A percentile compares a stretch with the other conserved stretches of the same genome.
Evolutionary conservation across 2,888 invertebrate species (phyloP).

Genomic region (Cantharis rustica): DNA sequence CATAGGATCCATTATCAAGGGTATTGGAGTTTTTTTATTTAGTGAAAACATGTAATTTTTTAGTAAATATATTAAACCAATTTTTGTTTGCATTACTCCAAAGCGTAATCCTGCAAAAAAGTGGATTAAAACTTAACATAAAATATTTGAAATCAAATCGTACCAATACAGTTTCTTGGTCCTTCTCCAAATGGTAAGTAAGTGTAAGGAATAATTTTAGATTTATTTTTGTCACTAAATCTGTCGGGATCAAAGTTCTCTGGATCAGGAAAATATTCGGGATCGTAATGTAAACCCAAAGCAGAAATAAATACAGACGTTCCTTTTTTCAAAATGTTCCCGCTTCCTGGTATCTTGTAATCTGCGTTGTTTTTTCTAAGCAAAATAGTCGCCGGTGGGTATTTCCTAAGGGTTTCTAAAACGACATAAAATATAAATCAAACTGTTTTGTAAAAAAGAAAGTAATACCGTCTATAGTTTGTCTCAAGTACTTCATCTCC

Average conservation of each 20-base stretch:
- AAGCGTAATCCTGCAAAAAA: constrained; percentile 37
- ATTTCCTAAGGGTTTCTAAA: constrained; percentile 50
- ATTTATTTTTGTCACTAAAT: constrained; percentile 40
- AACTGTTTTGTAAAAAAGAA: not conserved
- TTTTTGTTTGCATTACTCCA: constrained; percentile 46
- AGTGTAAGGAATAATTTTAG: constrained; percentile 31
- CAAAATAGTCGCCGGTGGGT: constrained; percentile 44
- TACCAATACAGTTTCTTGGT: constrained; percentile 30
- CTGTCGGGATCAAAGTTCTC: constrained; percentile 48
- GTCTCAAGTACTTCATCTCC: constrained; percentile 57
- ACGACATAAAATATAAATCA: constrained; percentile 9
- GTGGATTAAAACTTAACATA: not conserved
- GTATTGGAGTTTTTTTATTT: constrained; percentile 27
- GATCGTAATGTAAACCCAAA: constrained; percentile 44
- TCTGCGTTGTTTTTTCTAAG: constrained; percentile 39
- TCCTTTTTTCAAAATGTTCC: constrained; percentile 35
- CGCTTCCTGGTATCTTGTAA: constrained; percentile 38
- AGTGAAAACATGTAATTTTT: constrained; percentile 33
- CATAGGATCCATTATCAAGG: constrained; percentile 13
- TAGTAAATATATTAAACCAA: constrained; percentile 40
- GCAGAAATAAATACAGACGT: constrained; percentile 37
- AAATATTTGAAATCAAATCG: not conserved
- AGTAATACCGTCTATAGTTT: constrained; percentile 50
- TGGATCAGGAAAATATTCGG: constrained; percentile 46
- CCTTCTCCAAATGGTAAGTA: constrained; percentile 45